phyloP scores from a whole-genome alignment of 1,140 invertebrate species.

The Cotesia vestalis region DNA sequence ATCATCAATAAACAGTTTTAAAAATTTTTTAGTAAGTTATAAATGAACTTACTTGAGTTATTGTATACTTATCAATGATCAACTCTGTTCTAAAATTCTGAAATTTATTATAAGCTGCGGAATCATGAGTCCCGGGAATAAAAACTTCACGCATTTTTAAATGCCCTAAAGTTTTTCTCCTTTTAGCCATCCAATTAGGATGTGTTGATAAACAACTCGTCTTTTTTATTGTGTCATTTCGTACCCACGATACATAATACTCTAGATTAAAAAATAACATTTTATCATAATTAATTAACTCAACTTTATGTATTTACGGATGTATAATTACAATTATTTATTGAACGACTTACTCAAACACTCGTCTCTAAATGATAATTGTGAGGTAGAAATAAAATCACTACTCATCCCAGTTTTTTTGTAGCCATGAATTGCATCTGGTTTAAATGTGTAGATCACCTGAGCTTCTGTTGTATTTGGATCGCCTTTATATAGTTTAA shows the following conservation, averaged over 20 bases:
- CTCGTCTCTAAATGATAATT: slow-evolving; percentile 45
- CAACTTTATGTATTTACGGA: slow-evolving; percentile 8
- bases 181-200: slow-evolving; percentile 72
- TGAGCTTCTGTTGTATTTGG: slow-evolving; percentile 31
- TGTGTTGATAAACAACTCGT: slow-evolving; percentile 64
- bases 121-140: slow-evolving; percentile 73
- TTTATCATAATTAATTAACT: slow-evolving; percentile 10
- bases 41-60: slow-evolving; percentile 64
- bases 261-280: slow-evolving; percentile 39
- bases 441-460: slow-evolving; percentile 41
- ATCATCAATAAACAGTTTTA: not conserved
- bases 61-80: slow-evolving; percentile 63
- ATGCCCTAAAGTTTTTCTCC: slow-evolving; percentile 55
- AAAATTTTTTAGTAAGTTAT: not conserved
- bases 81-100: slow-evolving; percentile 54
- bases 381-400: slow-evolving; percentile 45
- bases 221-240: slow-evolving; percentile 46
- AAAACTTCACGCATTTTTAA: slow-evolving; percentile 66
- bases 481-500: slow-evolving; percentile 43
- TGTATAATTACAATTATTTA: not conserved
- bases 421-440: slow-evolving; percentile 42
- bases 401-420: slow-evolving; percentile 45
- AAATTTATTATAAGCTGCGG: slow-evolving; percentile 68
- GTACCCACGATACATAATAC: slow-evolving; percentile 47
- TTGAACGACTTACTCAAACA: slow-evolving; percentile 44